These are phyloP conservation scores for Pachyramphus minor DNA, from an alignment of 2,113 vertebrate species.

Conservation along the genomic window DNA sequence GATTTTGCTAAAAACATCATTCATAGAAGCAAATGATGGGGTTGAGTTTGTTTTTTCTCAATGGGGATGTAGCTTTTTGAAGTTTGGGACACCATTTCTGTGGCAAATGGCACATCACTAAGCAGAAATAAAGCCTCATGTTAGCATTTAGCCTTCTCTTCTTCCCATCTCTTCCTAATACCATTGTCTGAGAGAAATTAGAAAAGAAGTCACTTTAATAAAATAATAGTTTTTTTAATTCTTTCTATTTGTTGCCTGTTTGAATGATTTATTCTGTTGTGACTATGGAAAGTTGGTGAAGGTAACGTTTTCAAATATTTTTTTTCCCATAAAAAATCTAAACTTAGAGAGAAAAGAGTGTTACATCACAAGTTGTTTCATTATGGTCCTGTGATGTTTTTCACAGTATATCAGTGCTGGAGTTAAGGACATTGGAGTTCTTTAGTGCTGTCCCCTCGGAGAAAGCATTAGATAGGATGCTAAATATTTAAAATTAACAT, in stretches of 20 bases:
- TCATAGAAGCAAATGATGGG: neutral
- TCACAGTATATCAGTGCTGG: neutral
- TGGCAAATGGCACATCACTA: neutral
- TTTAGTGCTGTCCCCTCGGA: neutral
- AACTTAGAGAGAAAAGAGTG: neutral
- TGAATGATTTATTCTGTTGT: neutral
- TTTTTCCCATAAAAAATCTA: neutral
- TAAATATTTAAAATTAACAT: neutral
- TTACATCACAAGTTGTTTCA: neutral
- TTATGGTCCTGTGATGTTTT: neutral
- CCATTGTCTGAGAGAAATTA: neutral
- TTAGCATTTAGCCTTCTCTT: neutral
- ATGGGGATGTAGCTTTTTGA: neutral
- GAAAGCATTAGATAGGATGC: neutral
- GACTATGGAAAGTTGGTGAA: neutral
- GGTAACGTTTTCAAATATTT: neutral
- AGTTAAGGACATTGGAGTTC: neutral
- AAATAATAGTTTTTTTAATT: neutral
- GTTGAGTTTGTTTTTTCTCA: neutral
- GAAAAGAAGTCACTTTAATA: neutral
- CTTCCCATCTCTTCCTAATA: neutral
- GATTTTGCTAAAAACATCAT: neutral
- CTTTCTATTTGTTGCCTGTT: neutral
- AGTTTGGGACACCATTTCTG: neutral
- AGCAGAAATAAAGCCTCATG: neutral